A percentile compares a stretch with the other conserved stretches of the same genome.
phyloP scores from a whole-genome alignment of 2,888 invertebrate genomes.

The Lathronympha strigana region DNA sequence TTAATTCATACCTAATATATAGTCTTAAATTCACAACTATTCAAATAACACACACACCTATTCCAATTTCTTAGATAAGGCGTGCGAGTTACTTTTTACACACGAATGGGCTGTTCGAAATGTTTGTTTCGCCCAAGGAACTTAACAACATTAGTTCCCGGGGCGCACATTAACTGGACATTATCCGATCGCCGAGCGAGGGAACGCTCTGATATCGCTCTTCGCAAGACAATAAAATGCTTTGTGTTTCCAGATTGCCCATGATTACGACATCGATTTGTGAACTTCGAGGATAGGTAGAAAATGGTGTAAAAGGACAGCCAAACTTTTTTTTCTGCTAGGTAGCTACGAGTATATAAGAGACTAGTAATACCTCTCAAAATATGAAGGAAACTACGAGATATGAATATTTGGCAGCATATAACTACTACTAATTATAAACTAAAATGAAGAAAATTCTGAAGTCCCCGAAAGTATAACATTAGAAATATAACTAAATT shows the following conservation, averaged over 20 bases:
- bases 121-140: slow-evolving; percentile 15
- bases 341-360: too few species aligned
- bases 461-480: too few species aligned
- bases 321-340: too few species aligned
- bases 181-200: slow-evolving; percentile 28
- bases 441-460: too few species aligned
- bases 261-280: neutral
- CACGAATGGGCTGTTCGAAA: slow-evolving; percentile 28
- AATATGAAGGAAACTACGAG: too few species aligned
- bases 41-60: neutral
- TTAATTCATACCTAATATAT: too few species aligned
- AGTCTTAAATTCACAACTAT: too few species aligned
- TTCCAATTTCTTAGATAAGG: slow-evolving; percentile 23
- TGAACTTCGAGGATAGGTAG: neutral
- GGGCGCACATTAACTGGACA: slow-evolving; percentile 32
- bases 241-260: slow-evolving; percentile 30
- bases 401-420: too few species aligned
- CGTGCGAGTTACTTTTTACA: slow-evolving; percentile 19
- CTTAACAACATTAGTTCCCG: slow-evolving; percentile 17
- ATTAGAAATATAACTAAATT: too few species aligned
- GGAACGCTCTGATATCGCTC: slow-evolving; percentile 25
- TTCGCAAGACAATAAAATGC: slow-evolving; percentile 33
- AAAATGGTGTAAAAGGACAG: neutral
- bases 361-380: too few species aligned
- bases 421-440: too few species aligned